Evolutionary conservation across 2,797 vertebrate species (phyloP), one percentile per base, ranked within the genome.

Genomic region (Xiphophorus birchmanni): DNA sequence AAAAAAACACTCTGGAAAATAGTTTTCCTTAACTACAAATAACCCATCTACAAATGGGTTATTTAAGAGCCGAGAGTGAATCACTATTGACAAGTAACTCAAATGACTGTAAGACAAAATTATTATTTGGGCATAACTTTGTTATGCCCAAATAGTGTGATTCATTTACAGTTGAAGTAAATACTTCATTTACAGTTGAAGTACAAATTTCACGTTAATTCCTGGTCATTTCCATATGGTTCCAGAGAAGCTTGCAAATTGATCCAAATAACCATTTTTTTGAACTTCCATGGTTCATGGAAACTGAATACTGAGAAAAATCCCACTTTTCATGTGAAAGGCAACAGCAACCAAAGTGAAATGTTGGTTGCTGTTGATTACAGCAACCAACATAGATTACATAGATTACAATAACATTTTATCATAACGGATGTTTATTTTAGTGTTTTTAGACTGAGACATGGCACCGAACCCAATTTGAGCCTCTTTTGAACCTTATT

Each of bases 401-500:
- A n/a, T n/a, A 78, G 58, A 80, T 82, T 77, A 48, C 21, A 80
- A 74, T 86, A 58, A 15, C 56, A 88, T 87, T 86, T 74, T 52
- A 7, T 69, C 29, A n/a, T 60, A 60, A 73, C 0, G 0, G 35
- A 47, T 80, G 82, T 90, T 73, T 78, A 86, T 89, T 90, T 56
- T 82, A 83, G 63, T 79, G 81, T 85, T 84, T 65, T 81, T 75
- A 72, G 35, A 37, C 17, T 21, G 81, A 84, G 58, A 65, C 76
- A 50, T 60, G 74, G 84, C 81, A 79, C 79, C 26, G 50, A 82
- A 82, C 72, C 73, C 50, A 65, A 81, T 80, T 84, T 85, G 74
- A 77, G 76, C 83, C 71, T 80, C 74, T 83, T 86, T 74, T 83
- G 87, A 85, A 87, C 69, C 69, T 32, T 40, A 86, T 77, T 79